A percentile compares a stretch with the other conserved stretches of the same genome.
These are phyloP conservation scores for Hapalemur alaotrensis DNA, from an alignment of 2,797 vertebrate species.

Conservation along the genomic window DNA sequence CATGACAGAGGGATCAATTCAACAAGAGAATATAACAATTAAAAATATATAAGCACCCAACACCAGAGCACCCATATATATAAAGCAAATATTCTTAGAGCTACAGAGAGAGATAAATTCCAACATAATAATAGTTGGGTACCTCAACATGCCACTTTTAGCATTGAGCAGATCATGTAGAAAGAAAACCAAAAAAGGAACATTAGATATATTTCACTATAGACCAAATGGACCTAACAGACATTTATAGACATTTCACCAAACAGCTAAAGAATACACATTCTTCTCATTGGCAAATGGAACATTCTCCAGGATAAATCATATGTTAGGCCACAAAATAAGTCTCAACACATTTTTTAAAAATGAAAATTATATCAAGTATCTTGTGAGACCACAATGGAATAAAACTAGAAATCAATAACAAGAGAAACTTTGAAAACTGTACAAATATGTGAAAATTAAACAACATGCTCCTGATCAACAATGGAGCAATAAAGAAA, in stretches of 20 bases:
- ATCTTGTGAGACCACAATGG: not conserved
- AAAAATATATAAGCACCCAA: not conserved
- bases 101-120: not conserved
- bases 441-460: not conserved
- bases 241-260: not conserved
- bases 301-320: not conserved
- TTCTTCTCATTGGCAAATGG: not conserved
- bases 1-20: not conserved
- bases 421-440: not conserved
- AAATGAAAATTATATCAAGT: not conserved
- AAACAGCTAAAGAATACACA: not conserved
- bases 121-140: not conserved
- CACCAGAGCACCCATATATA: not conserved
- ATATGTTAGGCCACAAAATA: not conserved
- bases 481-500: not conserved
- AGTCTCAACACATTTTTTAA: not conserved
- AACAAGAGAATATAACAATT: not conserved
- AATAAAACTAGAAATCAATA: not conserved
- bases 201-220: not conserved
- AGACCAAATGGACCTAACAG: not conserved
- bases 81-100: not conserved
- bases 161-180: not conserved
- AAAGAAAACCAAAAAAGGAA: not conserved
- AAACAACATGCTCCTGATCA: not conserved
- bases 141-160: not conserved